These are phyloP conservation scores for Ennomos quercinarius DNA, from an alignment of 2,888 invertebrate species.

Conservation along the genomic window DNA sequence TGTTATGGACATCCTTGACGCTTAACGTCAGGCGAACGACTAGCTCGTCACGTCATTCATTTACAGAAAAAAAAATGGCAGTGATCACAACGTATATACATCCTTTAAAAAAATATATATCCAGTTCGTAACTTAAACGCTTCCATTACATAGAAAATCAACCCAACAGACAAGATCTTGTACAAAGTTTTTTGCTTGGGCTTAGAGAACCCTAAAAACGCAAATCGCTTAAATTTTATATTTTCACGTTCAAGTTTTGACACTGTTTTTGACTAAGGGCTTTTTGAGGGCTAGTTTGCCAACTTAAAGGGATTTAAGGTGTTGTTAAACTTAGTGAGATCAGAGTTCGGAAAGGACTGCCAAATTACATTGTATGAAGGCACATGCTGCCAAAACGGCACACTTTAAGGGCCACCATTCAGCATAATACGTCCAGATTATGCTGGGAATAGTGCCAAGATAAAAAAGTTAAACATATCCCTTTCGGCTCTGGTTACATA, in stretches of 20 bases:
- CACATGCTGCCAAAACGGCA: slow-evolving; percentile 20
- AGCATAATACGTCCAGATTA: slow-evolving; percentile 10
- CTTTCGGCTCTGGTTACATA: too few relatives aligned
- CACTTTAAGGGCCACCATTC: slow-evolving; percentile 9
- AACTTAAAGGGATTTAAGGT: slow-evolving; percentile 7
- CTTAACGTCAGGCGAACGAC: too few relatives aligned
- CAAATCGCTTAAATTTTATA: slow-evolving; percentile 15
- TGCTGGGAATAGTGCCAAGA: slow-evolving; percentile 14
- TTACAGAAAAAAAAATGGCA: too few relatives aligned
- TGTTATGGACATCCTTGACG: too few relatives aligned
- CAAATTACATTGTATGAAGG: slow-evolving; percentile 23
- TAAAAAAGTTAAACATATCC: not conserved
- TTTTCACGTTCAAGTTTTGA: slow-evolving; percentile 9
- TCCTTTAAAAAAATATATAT: too few relatives aligned
- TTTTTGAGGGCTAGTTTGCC: slow-evolving; percentile 15
- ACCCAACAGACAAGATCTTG: too few relatives aligned
- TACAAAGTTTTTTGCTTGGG: too few relatives aligned
- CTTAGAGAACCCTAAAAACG: too few relatives aligned
- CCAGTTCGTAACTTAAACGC: too few relatives aligned
- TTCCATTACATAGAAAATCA: too few relatives aligned
- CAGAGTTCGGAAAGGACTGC: slow-evolving; percentile 17
- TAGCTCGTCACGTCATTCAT: too few relatives aligned
- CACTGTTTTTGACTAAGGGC: not conserved
- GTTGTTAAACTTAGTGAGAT: slow-evolving; percentile 12
- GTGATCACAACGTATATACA: too few relatives aligned